Evolutionary conservation across 2,888 invertebrate species (phyloP).

Genomic region (Melanchra persicariae): DNA sequence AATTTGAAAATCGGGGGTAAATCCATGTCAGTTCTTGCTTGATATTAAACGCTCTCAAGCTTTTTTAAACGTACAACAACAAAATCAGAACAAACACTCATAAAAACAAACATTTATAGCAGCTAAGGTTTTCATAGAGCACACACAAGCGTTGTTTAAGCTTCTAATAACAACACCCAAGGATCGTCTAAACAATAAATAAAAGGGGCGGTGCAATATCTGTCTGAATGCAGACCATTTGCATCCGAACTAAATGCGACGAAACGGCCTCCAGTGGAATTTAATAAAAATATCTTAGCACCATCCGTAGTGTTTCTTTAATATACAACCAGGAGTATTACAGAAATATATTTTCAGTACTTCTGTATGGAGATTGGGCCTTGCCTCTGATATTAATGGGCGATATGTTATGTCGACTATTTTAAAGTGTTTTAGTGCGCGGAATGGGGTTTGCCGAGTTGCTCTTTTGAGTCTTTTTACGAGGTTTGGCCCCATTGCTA

Average conservation of each 20-base stretch:
- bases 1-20: no score
- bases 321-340: slow-evolving; percentile 77
- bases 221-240: slow-evolving; percentile 86
- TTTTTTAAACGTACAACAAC: slow-evolving; percentile 6
- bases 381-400: slow-evolving; percentile 59
- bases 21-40: no score
- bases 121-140: slow-evolving; percentile 52
- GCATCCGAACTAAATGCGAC: slow-evolving; percentile 85
- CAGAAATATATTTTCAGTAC: slow-evolving; percentile 71
- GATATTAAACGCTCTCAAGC: not conserved
- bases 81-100: slow-evolving; percentile 35
- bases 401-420: slow-evolving; percentile 59
- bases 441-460: slow-evolving; percentile 38
- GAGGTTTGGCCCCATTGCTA: slow-evolving; percentile 12
- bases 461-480: slow-evolving; percentile 42
- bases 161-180: slow-evolving; percentile 75
- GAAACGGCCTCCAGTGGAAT: slow-evolving; percentile 86
- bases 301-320: slow-evolving; percentile 81
- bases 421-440: slow-evolving; percentile 53
- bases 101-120: slow-evolving; percentile 49
- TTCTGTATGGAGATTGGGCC: slow-evolving; percentile 60
- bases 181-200: slow-evolving; percentile 85
- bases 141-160: slow-evolving; percentile 71
- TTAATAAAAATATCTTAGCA: slow-evolving; percentile 89
- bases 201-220: slow-evolving; percentile 84